Evolutionary conservation across 2,797 vertebrate genomes (phyloP), one percentile per base, ranked within the genome.

Genomic region (Silurus aristotelis): DNA sequence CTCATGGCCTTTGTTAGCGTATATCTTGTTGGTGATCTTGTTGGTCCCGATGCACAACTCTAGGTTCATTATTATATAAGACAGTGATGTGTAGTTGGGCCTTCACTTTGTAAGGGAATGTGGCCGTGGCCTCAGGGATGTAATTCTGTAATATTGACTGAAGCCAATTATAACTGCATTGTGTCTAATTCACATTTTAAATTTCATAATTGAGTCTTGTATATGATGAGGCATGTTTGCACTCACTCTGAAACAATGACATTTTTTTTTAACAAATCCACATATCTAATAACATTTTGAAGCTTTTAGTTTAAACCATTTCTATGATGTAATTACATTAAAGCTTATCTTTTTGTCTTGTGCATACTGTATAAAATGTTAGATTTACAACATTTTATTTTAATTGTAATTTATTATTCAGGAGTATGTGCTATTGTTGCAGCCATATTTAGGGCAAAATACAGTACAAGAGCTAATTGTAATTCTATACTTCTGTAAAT

Each of bases 401-500:
- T 27, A 25, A 19, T 19, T 25, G 52, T 38, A 22, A 17, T 83
- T 56, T 22, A 31, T 38, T 43, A 77, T 76, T 77, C 38, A 56
- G 19, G 9, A 20, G 20, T 0, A 58, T 60, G 67, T 55, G 82
- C 8, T 86, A 58, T 61, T 80, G 46, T 87, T 22, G 15, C 46
- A 82, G 84, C 81, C 20, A 60, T 60, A 38, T 31, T 77, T 25
- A 38, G 9, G 75, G 86, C 85, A 83, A 15, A 78, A 27, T 75
- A 58, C 85, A 84, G 73, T 46, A 60, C 38, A 58, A 8, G 27
- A 84, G 73, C 20, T 6, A 73, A 55, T 48, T 87, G 71, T 81
- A 83, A 20, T 61, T 63, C 1, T 58, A 55, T 70, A 38, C 9
- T 71, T 83, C 86, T 78, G 64, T 85, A 91, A 94, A 94, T 94